Evolutionary conservation across 2,797 vertebrate genomes (phyloP).

Genomic region (Botia kubotai): DNA sequence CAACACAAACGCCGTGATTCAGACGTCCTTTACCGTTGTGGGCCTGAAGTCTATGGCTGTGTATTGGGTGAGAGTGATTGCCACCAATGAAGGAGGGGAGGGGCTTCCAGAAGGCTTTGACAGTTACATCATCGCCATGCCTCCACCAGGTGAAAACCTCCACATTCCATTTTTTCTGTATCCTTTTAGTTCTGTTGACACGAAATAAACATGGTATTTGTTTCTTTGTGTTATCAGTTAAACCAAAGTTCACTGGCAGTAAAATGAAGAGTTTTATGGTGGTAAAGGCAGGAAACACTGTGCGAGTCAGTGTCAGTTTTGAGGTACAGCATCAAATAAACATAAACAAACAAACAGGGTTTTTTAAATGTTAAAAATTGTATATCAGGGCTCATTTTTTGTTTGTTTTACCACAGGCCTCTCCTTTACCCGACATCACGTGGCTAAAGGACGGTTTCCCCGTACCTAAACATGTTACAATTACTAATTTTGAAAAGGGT

Average conservation of each 20-base stretch:
- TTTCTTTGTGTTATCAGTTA: conserved; percentile 18
- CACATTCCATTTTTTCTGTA: neutral
- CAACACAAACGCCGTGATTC: conserved; percentile 73
- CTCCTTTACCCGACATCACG: conserved; percentile 80
- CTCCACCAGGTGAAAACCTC: conserved; percentile 75
- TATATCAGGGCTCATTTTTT: too few relatives aligned
- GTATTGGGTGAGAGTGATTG: conserved; percentile 86
- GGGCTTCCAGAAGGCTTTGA: conserved; percentile 80
- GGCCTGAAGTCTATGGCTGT: conserved; percentile 79
- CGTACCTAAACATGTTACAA: conserved; percentile 74
- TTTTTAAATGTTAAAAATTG: too few relatives aligned
- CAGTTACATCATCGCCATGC: conserved; percentile 74
- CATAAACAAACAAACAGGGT: too few relatives aligned
- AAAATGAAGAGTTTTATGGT: conserved; percentile 79
- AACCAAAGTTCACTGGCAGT: conserved; percentile 80
- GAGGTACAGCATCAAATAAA: conserved; percentile 75
- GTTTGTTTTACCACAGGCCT: conserved; percentile 74
- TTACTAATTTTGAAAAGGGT: conserved; percentile 76
- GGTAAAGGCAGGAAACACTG: conserved; percentile 80
- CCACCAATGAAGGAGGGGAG: conserved; percentile 81
- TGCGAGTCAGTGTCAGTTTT: conserved; percentile 82
- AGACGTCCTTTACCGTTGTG: conserved; percentile 79
- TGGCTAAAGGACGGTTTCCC: conserved; percentile 87
- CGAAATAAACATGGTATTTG: neutral
- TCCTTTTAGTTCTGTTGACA: neutral